phyloP scores from a whole-genome alignment of 2,888 invertebrate species.

The Zootermopsis nevadensis region DNA sequence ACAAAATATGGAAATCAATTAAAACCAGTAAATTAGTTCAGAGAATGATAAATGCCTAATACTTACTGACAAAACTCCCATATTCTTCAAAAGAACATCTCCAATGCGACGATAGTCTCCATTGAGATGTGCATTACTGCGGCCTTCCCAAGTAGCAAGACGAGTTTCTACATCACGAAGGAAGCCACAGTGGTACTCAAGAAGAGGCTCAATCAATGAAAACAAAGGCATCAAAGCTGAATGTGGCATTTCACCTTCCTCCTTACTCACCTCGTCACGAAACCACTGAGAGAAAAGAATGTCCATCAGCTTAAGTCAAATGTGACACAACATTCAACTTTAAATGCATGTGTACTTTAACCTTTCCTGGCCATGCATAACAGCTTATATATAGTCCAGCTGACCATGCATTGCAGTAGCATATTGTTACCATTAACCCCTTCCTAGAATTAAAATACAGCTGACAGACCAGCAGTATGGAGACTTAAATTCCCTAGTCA shows the following conservation, averaged over 20 bases:
- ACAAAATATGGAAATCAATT: too few species aligned
- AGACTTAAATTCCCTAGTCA: too few species aligned
- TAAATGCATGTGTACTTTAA: too few species aligned
- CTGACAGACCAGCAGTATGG: too few species aligned
- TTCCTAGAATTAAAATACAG: too few species aligned
- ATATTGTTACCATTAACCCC: too few species aligned
- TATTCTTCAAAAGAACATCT: conserved; percentile 78
- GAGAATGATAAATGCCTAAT: too few species aligned
- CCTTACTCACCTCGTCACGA: conserved; percentile 75
- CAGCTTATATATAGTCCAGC: too few species aligned
- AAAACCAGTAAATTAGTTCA: too few species aligned
- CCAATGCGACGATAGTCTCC: conserved; percentile 75
- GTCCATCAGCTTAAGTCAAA: neutral
- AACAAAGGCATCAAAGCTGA: conserved; percentile 70
- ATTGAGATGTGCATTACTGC: conserved; percentile 63
- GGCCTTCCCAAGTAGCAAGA: conserved; percentile 79
- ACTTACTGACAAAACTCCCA: conserved; percentile 70
- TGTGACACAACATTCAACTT: neutral
- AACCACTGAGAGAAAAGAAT: conserved; percentile 70
- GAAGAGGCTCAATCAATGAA: conserved; percentile 76
- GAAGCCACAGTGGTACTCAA: conserved; percentile 83
- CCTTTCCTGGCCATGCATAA: too few species aligned
- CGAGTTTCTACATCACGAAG: conserved; percentile 83
- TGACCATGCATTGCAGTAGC: too few species aligned
- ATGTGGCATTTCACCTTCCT: conserved; percentile 70